Conservation (phyloP, 2,113 vertebrate species). For the Pleuronectes platessa region DNA sequence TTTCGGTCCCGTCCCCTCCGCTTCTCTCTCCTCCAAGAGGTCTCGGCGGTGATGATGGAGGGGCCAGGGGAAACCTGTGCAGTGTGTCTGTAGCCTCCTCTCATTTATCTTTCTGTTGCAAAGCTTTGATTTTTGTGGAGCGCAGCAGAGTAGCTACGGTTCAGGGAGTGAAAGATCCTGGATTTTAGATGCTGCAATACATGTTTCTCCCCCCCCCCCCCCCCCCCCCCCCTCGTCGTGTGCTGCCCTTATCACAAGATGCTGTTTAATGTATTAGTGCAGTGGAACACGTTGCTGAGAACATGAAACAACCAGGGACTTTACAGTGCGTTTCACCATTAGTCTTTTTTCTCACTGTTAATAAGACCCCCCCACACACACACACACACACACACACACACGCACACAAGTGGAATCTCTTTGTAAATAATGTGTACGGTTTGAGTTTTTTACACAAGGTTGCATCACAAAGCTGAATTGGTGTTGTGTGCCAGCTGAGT, state of each 20-base stretch:
- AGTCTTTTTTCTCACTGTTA: neutral
- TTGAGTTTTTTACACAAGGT: conserved; percentile 64
- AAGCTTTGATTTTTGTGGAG: conserved; percentile 27
- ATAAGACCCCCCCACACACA: neutral
- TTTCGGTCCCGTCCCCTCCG: neutral
- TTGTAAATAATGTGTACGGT: conserved; percentile 48
- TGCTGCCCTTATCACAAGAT: neutral
- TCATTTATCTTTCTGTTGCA: conserved; percentile 50
- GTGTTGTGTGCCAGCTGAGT: conserved; percentile 34
- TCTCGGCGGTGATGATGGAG: conserved; percentile 64
- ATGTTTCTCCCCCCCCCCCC: no score
- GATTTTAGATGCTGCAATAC: conserved; percentile 12
- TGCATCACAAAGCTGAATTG: conserved; percentile 63
- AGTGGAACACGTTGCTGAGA: neutral
- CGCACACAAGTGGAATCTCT: neutral
- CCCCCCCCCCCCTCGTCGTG: neutral
- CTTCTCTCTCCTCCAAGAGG: conserved; percentile 28
- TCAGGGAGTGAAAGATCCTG: conserved; percentile 24
- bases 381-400: neutral
- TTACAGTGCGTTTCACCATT: neutral
- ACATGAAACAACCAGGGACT: neutral
- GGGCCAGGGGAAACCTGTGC: conserved; percentile 54
- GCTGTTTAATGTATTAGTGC: conserved; percentile 13
- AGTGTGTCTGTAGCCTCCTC: conserved; percentile 39
- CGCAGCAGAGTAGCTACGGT: conserved; percentile 22